Conservation (phyloP, 2,113 vertebrate genomes). For the Oreocharis arfaki region DNA sequence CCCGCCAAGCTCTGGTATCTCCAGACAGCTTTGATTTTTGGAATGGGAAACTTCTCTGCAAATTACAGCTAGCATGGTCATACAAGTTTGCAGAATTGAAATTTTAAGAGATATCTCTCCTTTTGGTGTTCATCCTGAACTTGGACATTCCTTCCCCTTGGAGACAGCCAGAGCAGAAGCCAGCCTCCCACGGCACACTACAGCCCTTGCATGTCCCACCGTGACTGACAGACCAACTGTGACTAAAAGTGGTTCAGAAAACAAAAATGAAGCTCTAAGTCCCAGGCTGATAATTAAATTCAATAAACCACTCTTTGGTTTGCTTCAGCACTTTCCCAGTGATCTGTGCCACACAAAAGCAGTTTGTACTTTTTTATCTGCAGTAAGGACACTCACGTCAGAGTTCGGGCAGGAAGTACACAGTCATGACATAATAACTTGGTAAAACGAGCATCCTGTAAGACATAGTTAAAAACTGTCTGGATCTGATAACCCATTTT, state of each 20-base stretch:
- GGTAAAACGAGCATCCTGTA: background rate
- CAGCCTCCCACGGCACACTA: background rate
- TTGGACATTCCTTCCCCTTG: background rate
- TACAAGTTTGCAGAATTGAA: background rate
- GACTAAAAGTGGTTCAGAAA: background rate
- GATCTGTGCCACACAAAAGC: background rate
- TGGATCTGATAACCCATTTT: background rate
- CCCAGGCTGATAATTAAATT: background rate
- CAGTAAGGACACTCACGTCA: background rate
- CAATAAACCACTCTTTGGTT: background rate
- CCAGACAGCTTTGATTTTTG: background rate
- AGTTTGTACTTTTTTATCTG: background rate
- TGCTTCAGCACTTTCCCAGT: background rate
- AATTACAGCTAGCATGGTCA: background rate
- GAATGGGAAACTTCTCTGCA: background rate
- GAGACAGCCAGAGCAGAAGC: background rate
- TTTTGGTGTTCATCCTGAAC: background rate
- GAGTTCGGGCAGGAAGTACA: fast-evolving
- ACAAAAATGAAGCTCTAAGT: background rate
- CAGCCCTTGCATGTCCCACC: background rate
- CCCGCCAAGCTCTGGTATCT: background rate
- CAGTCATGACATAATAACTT: background rate
- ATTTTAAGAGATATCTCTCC: background rate
- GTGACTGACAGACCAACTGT: background rate
- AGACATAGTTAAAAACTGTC: background rate